A percentile compares a stretch with the other conserved stretches of the same genome.
phyloP scores from a whole-genome alignment of 2,113 vertebrate genomes.

The Sminthopsis crassicaudata region DNA sequence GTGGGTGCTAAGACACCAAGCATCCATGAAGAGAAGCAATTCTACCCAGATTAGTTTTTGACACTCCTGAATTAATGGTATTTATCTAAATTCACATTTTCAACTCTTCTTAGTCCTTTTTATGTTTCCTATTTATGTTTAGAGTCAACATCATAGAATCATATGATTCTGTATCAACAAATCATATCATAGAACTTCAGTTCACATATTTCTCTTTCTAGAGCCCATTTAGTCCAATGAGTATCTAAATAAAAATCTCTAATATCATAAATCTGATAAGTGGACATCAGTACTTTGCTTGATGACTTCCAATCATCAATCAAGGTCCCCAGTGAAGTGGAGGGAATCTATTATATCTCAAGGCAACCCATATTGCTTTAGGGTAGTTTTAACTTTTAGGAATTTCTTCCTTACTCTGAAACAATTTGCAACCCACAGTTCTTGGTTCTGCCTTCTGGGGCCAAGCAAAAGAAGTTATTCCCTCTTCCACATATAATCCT shows the following conservation, averaged over 20 bases:
- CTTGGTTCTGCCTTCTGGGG: neutral
- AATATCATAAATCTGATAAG: neutral
- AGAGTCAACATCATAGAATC: neutral
- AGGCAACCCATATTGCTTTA: neutral
- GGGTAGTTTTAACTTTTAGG: neutral
- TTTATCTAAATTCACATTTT: neutral
- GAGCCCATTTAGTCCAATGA: neutral
- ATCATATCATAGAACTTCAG: neutral
- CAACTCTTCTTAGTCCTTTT: neutral
- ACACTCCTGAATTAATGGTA: neutral
- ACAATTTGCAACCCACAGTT: neutral
- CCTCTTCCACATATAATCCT: neutral
- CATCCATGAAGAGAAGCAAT: neutral
- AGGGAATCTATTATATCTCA: neutral
- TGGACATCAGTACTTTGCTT: neutral
- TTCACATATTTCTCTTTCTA: too few relatives aligned
- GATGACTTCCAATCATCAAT: too few relatives aligned
- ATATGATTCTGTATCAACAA: neutral
- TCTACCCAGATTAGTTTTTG: neutral
- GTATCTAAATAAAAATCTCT: neutral
- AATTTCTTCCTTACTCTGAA: neutral
- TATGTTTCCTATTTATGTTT: neutral
- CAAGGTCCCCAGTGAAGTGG: too few relatives aligned
- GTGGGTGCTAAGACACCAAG: neutral
- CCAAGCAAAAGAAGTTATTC: neutral